Evolutionary conservation across 2,113 vertebrate species (phyloP).

Genomic region (Ophiodon elongatus): DNA sequence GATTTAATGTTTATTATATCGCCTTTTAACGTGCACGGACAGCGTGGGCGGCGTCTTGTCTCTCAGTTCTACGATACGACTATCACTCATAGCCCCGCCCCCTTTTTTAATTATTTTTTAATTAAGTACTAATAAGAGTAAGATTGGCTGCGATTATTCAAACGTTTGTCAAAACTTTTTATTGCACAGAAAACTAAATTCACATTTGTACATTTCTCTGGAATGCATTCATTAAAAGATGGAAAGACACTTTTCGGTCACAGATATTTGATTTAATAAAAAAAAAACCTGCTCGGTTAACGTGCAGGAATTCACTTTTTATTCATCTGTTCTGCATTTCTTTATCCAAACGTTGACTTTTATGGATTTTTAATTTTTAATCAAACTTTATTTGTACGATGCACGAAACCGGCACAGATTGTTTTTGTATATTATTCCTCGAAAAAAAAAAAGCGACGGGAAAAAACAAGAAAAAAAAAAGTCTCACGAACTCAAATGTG

Average conservation of each 20-base stretch:
- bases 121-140: too few species aligned
- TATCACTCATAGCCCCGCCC: too few species aligned
- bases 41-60: constrained; percentile 46
- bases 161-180: too few species aligned
- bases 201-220: background rate
- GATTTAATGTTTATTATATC: constrained; percentile 28
- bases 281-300: background rate
- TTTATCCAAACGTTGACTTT: background rate
- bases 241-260: too few species aligned
- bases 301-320: background rate
- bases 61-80: constrained; percentile 51
- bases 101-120: too few species aligned
- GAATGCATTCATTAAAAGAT: too few species aligned
- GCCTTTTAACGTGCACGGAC: constrained; percentile 37
- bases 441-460: background rate
- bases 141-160: too few species aligned
- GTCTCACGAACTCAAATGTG: background rate
- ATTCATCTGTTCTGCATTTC: background rate
- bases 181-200: background rate
- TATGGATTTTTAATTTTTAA: background rate
- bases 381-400: background rate
- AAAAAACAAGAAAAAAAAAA: background rate
- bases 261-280: too few species aligned
- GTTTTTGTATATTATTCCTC: background rate
- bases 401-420: background rate